Base-by-base conservation (phyloP, 2,113 vertebrate genomes). In the Nibea coibor region DNA sequence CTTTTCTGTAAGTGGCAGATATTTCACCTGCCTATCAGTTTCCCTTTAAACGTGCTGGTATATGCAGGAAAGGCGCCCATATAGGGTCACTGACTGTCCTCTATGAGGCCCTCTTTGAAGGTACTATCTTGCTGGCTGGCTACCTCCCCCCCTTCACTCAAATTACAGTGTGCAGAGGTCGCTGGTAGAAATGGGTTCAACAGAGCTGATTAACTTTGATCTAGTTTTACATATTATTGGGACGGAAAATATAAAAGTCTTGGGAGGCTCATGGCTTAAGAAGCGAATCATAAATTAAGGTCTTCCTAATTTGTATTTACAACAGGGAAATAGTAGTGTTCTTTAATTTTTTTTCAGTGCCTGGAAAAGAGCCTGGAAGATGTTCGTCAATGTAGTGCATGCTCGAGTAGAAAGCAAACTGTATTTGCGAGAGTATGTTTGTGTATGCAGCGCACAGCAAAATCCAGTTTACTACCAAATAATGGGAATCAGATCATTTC, bases 1-100 rank as follows among this genome's bases (percentile, higher is more conserved):
- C 93, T 95, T 94, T 93, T 94, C 86, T 93, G 92, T 91, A 93
- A 95, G 92, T 93, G 90, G 89, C 90, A 93, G 94, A 94, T 94
- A 94, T 95, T 94, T 95, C 93, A 92, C 90, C 88, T 89, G 89
- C 93, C 93, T 95, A 94, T 94, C 94, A 88, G 93, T 94, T 95
- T 94, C 93, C 94, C 91, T 93, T 92, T 92, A 93, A 92, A 94
- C 92, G 56, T 94, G 93, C 93, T 94, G 93, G 89, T 93, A 94
- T 93, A 92, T 92, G 92, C 93, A 93, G 93, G 93, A 95, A 93
- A 94, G 93, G 92, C 90, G 78, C 93, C 94, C 94, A 95, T 93
- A 91, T 94, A 94, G 91, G 94, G 94, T 93, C 93, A 93, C 89
- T 89, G 91, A 62, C 80, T 94, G 94, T 94, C 93, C 92, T 94